A percentile compares a stretch with the other conserved stretches of the same genome.
phyloP scores from a whole-genome alignment of 2,888 invertebrate species.

The Epicampocera succincta region DNA sequence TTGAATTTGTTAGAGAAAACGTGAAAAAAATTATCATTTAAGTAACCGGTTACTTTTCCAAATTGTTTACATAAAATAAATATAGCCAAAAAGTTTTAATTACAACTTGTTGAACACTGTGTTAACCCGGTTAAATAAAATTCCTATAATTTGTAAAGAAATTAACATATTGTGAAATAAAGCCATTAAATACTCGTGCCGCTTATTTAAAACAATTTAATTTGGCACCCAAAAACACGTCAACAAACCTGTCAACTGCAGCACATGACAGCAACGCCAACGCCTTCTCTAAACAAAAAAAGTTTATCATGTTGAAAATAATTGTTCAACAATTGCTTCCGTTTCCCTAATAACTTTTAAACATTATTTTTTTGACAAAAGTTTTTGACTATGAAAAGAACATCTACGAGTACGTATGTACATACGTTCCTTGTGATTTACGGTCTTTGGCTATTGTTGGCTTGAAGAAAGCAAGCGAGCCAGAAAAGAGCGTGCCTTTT shows the following conservation, averaged over 20 bases:
- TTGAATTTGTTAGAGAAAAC: too few species aligned
- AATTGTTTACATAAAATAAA: too few species aligned
- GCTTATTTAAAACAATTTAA: constrained; percentile 36
- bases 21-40: too few species aligned
- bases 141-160: constrained; percentile 16
- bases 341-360: constrained; percentile 53
- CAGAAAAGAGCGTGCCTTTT: background rate
- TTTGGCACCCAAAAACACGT: too few species aligned
- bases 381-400: constrained; percentile 41
- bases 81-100: constrained; percentile 16
- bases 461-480: background rate
- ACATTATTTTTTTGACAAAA: constrained; percentile 8
- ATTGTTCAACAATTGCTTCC: constrained; percentile 64
- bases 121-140: background rate
- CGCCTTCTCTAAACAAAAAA: background rate
- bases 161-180: constrained; percentile 1
- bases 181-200: constrained; percentile 11
- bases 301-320: constrained; percentile 13
- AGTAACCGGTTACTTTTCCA: too few species aligned
- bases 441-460: constrained; percentile 1
- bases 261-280: constrained; percentile 17
- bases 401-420: too few species aligned
- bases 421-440: constrained; percentile 45
- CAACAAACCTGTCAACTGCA: constrained; percentile 70
- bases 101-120: constrained; percentile 18